Evolutionary conservation across 2,888 invertebrate genomes (phyloP).

Genomic region (Himalopsyche kuldschensis): DNA sequence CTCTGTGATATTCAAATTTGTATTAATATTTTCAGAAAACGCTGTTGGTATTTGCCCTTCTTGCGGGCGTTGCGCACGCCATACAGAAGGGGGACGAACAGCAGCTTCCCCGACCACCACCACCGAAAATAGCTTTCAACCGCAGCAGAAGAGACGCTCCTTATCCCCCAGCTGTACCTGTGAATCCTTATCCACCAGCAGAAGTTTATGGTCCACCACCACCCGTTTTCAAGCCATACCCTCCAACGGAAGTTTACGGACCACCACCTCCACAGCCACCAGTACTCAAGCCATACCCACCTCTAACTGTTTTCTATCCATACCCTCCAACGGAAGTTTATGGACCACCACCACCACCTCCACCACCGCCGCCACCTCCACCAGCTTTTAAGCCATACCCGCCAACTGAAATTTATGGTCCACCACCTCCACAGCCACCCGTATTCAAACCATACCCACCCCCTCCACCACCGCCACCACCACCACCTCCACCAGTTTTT

Average conservation of each 20-base stretch:
- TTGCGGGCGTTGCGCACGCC: slow-evolving; percentile 39
- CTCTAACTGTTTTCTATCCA: not conserved
- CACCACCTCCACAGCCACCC: too few species aligned
- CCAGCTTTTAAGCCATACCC: too few species aligned
- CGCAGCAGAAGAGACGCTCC: slow-evolving; percentile 11
- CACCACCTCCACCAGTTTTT: too few species aligned
- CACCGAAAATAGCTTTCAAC: slow-evolving; percentile 19
- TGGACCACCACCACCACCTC: too few species aligned
- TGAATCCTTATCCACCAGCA: slow-evolving; percentile 7
- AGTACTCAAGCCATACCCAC: too few species aligned
- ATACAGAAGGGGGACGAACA: slow-evolving; percentile 42
- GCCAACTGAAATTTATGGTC: too few species aligned
- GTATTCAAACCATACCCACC: too few species aligned
- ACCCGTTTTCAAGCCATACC: not conserved
- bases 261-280: too few species aligned
- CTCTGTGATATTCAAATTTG: too few species aligned
- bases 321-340: not conserved
- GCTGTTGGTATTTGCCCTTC: slow-evolving; percentile 23
- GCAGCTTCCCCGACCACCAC: slow-evolving; percentile 32
- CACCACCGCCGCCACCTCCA: too few species aligned
- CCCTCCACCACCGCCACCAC: too few species aligned
- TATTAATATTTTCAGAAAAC: slow-evolving; percentile 9
- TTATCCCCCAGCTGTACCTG: not conserved
- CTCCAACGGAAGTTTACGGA: not conserved
- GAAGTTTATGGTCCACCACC: too few species aligned